A percentile compares a stretch with the other conserved stretches of the same genome.
phyloP scores from a whole-genome alignment of 2,888 invertebrate genomes.

The Cordilura impudica region DNA sequence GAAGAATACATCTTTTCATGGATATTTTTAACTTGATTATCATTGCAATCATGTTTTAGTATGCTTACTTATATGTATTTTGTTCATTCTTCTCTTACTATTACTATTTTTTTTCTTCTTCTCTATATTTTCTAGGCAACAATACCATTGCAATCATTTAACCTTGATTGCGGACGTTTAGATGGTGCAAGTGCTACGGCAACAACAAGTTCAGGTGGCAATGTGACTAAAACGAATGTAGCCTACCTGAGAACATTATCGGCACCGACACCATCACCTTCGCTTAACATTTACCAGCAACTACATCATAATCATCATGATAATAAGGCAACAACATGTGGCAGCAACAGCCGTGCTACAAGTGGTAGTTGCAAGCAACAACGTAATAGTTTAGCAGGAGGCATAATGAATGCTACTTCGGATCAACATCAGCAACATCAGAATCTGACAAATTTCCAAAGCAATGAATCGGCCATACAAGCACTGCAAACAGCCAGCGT shows the following conservation, averaged over 20 bases:
- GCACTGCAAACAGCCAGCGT: slow-evolving; percentile 42
- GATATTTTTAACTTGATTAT: slow-evolving; percentile 34
- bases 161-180: slow-evolving; percentile 75
- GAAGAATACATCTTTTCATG: slow-evolving; percentile 16
- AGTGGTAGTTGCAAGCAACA: slow-evolving; percentile 52
- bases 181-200: slow-evolving; percentile 65
- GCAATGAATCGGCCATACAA: slow-evolving; percentile 61
- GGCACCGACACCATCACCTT: slow-evolving; percentile 71
- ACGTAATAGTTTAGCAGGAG: slow-evolving; percentile 67
- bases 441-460: slow-evolving; percentile 74
- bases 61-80: slow-evolving; percentile 41
- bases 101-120: slow-evolving; percentile 26
- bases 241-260: slow-evolving; percentile 75
- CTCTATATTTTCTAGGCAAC: slow-evolving; percentile 72
- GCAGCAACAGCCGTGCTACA: slow-evolving; percentile 60
- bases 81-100: slow-evolving; percentile 14
- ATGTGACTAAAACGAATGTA: slow-evolving; percentile 66
- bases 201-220: slow-evolving; percentile 63
- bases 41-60: slow-evolving; percentile 44
- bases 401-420: slow-evolving; percentile 63
- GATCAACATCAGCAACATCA: slow-evolving; percentile 65
- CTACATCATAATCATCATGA: slow-evolving; percentile 59
- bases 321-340: slow-evolving; percentile 34
- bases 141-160: slow-evolving; percentile 78
- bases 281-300: slow-evolving; percentile 60